These are phyloP conservation scores for Selenia dentaria DNA, from an alignment of 2,888 invertebrate genomes.

Conservation along the genomic window DNA sequence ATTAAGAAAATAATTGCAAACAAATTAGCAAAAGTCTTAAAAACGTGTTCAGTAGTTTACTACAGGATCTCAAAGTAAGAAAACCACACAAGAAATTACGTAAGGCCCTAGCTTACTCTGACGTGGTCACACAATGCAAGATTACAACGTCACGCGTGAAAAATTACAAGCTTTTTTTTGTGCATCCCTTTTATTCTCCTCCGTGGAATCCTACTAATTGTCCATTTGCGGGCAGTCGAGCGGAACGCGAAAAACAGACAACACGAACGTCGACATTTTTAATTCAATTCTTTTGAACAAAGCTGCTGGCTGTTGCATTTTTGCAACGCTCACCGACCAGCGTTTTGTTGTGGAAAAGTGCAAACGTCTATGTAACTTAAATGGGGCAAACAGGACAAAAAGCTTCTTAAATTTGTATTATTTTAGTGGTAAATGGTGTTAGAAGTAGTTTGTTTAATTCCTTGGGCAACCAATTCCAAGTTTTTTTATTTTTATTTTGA, in stretches of 20 bases:
- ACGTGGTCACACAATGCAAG: neutral
- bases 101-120: no score
- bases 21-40: no score
- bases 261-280: conserved; percentile 69
- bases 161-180: conserved; percentile 21
- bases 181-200: conserved; percentile 24
- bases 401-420: conserved; percentile 67
- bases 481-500: no score
- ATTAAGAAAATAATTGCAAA: no score
- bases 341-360: conserved; percentile 64
- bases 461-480: no score
- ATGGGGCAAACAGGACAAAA: conserved; percentile 51
- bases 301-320: conserved; percentile 71
- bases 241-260: conserved; percentile 72
- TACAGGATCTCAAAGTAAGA: neutral
- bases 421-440: conserved; percentile 47
- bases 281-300: conserved; percentile 78
- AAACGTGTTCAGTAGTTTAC: no score
- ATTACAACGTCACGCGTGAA: conserved; percentile 22
- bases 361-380: conserved; percentile 68
- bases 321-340: conserved; percentile 44
- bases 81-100: conserved; percentile 8
- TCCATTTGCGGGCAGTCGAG: conserved; percentile 77
- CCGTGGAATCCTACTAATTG: conserved; percentile 61
- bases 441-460: no score